Percentiles rank a stretch among this genome's conserved stretches.
phyloP scores from a whole-genome alignment of 1,140 invertebrate genomes.

The Saccostrea cuccullata region DNA sequence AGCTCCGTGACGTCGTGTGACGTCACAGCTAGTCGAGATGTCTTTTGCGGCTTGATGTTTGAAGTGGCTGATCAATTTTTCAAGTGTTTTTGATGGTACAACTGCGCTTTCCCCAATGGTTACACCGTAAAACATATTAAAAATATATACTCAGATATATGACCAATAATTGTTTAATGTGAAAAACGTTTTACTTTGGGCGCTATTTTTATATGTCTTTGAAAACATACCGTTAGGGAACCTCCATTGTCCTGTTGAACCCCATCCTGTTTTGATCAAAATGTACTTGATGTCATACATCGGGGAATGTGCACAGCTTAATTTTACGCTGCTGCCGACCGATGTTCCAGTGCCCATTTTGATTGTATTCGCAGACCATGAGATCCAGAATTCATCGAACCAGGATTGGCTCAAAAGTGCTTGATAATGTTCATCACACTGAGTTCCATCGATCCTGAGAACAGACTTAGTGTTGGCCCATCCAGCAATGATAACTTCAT shows the following conservation, averaged over 20 bases:
- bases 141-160: no score
- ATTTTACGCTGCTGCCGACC: neutral
- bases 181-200: no score
- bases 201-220: neutral
- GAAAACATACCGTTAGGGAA: neutral
- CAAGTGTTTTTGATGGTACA: no score
- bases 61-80: no score
- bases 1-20: no score
- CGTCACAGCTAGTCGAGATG: no score
- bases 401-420: neutral
- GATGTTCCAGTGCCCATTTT: neutral
- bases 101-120: no score
- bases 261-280: constrained; percentile 13
- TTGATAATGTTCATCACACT: neutral
- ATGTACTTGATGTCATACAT: neutral
- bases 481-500: neutral
- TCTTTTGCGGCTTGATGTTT: no score
- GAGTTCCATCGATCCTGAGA: neutral
- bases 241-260: constrained; percentile 4
- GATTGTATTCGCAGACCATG: neutral
- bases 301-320: neutral
- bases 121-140: no score
- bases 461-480: neutral
- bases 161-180: no score
- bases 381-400: neutral